Base-by-base conservation (phyloP, 2,797 vertebrate species). In the Luscinia megarhynchos region DNA sequence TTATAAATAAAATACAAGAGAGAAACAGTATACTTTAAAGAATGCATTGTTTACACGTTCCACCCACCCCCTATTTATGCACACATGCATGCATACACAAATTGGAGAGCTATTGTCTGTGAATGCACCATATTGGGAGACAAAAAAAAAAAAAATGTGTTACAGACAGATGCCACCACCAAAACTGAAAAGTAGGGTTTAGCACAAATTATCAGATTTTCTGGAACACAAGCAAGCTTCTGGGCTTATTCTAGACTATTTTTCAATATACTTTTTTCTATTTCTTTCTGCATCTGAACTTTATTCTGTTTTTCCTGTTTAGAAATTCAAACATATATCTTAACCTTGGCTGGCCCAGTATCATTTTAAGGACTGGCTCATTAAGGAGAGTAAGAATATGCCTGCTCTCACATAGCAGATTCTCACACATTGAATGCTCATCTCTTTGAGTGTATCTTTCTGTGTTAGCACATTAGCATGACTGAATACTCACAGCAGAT, bases 171-270 rank as follows among this genome's bases (percentile, higher is more conserved):
- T 77, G 30, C 20, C 64, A 14, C 29, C 58, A 90, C 32, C 36
- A 85, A 84, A 95, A 41, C 34, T 64, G 48, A 38, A 82, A n/a
- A 93, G 67, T 46, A 90, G 74, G 50, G 82, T 73, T 57, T 89
- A 50, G 36, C 32, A 87, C 57, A 93, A 88, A 64, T 90, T 77
- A 70, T 36, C 55, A 77, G 45, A 85, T 82, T 95, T 92, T 41
- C 58, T 93, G 77, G 55, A 94, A 90, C 55, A 93, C 17, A 68
- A 73, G 72, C 53, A 93, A 86, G 34, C 21, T 93, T 43, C 57
- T 90, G 45, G 62, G 7, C 15, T 76, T 86, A 55, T 85, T 76
- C 26, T 70, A 51, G 67, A 34, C 30, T 92, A 30, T 75, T 68
- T 68, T 93, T 70, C 41, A 76, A 85, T 81, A 83, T 27, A 70